Evolutionary conservation across 2,113 vertebrate species (phyloP).

Genomic region (Trochalopteron elliotii): DNA sequence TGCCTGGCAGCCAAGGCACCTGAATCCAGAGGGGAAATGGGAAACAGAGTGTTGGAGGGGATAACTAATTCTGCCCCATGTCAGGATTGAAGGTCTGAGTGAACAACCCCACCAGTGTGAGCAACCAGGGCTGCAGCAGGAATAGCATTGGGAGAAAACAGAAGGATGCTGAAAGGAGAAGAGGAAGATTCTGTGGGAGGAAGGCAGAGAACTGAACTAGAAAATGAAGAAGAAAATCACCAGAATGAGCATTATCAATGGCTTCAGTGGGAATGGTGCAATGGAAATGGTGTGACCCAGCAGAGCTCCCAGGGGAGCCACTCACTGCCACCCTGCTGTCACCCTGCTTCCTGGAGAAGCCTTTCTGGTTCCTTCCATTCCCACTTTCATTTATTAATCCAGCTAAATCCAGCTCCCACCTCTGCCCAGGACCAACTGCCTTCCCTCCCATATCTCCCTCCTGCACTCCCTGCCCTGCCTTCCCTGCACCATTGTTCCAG

Average conservation of each 20-base stretch:
- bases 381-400: background rate
- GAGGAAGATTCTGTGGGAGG: background rate
- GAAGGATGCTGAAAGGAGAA: background rate
- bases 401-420: background rate
- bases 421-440: background rate
- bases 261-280: rapidly evolving
- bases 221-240: background rate
- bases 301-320: background rate
- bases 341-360: background rate
- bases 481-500: background rate
- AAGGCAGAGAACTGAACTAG: background rate
- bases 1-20: background rate
- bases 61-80: background rate
- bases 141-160: background rate
- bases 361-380: background rate
- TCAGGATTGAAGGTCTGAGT: background rate
- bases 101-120: background rate
- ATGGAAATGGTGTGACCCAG: background rate
- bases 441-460: background rate
- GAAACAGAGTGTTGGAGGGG: background rate
- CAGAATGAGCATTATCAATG: background rate
- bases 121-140: background rate
- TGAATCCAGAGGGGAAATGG: background rate
- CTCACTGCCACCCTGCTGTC: background rate
- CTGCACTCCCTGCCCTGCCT: background rate